Conservation (phyloP, 2,113 vertebrate genomes). For the Ctenodactylus gundi region DNA sequence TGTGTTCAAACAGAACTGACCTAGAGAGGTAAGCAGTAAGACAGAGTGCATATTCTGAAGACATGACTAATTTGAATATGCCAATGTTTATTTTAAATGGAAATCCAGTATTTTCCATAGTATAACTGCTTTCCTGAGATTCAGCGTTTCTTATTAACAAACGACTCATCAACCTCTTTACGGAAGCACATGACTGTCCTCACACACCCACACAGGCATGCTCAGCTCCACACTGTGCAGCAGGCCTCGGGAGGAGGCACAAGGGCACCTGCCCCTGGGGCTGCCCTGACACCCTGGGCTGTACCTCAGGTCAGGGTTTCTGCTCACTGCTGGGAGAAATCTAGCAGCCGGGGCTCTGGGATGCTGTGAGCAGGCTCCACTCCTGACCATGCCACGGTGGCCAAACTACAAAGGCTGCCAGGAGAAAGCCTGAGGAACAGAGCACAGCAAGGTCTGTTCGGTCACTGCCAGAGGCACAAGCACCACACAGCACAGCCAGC, state of each 20-base stretch:
- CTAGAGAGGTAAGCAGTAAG: not conserved
- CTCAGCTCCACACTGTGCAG: accelerated
- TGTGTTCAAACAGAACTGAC: not conserved
- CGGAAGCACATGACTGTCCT: not conserved
- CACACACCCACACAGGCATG: not conserved
- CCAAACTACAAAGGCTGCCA: not conserved
- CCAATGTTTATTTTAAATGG: not conserved
- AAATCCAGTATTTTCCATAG: not conserved
- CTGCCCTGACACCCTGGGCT: too few relatives aligned
- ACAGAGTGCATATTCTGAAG: not conserved
- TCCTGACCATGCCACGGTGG: not conserved
- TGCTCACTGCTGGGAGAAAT: not conserved
- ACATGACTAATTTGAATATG: too few relatives aligned
- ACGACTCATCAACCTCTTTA: not conserved
- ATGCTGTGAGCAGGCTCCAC: not conserved
- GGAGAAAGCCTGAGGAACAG: not conserved
- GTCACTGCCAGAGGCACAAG: not conserved
- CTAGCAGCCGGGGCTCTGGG: too few relatives aligned
- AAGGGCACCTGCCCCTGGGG: not conserved
- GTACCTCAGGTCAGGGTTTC: not conserved
- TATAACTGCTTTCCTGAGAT: not conserved
- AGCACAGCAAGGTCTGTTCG: accelerated
- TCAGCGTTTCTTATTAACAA: not conserved
- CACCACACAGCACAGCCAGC: not conserved
- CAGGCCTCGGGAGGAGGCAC: not conserved